Conservation (phyloP, 2,113 vertebrate species). For the Cisticola juncidis region DNA sequence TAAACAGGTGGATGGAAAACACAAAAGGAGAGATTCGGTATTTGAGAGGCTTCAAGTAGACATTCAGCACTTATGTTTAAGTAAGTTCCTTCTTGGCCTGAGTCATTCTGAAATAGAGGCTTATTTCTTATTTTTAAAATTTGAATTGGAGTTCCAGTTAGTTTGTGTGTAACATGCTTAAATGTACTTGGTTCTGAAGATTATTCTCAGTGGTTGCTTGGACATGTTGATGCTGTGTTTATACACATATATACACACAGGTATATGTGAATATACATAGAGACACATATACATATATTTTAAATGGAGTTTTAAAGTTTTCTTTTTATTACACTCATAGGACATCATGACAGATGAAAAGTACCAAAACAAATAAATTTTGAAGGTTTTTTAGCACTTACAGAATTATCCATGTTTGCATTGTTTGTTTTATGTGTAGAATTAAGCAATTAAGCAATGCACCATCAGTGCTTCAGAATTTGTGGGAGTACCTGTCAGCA, state of each 20-base stretch:
- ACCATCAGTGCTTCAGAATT: background rate
- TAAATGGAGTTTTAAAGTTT: background rate
- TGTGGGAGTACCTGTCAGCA: background rate
- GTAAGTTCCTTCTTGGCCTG: constrained; percentile 73
- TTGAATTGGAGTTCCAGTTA: background rate
- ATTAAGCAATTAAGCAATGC: background rate
- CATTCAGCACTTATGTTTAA: constrained; percentile 92
- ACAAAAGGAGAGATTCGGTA: constrained; percentile 75
- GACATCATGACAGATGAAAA: background rate
- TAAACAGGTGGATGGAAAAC: constrained; percentile 92
- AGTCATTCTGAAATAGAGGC: background rate
- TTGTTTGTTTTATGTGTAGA: background rate
- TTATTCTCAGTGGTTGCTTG: background rate
- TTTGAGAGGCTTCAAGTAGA: constrained; percentile 95
- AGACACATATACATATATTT: background rate
- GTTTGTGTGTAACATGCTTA: background rate
- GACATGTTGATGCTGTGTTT: background rate
- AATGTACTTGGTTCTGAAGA: background rate
- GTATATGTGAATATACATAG: background rate
- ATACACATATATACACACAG: too few relatives aligned
- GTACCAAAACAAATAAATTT: background rate
- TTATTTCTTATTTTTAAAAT: constrained; percentile 17
- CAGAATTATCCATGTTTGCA: background rate
- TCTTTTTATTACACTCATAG: background rate
- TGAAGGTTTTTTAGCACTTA: background rate